Evolutionary conservation across 2,888 invertebrate species (phyloP), one percentile per base, ranked within the genome.

Genomic region (Eueremaeus valkanovi): DNA sequence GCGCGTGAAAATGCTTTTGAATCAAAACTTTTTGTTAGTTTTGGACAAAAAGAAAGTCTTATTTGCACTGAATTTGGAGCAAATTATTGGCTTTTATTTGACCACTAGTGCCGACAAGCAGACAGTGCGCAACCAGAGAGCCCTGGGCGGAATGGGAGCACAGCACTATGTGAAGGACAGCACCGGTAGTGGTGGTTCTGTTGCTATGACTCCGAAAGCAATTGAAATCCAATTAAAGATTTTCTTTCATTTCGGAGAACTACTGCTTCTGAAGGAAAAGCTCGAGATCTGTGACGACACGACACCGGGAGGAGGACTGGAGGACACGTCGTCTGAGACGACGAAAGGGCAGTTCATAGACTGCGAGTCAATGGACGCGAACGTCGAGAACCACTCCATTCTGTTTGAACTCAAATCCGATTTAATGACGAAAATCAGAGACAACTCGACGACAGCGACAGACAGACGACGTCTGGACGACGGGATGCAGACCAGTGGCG

Each of bases 241-340:
- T 9, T 63, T 31, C 16, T 63, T 63, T 16, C 63, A 63, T 63
- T 33, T 31, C 33, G 63, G 63, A 63, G 63, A 63, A 63, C 33
- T 63, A 6, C 31, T 63, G 6, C 33, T 63, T 6, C 16, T 63
- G 3, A 63, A 27, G 21, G 63, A 63, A n/a, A n/a, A n/a, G n/a
- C n/a, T n/a, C n/a, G n/a, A n/a, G n/a, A n/a, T n/a, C n/a, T n/a
- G n/a, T n/a, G n/a, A n/a, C n/a, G n/a, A n/a, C n/a, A n/a, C 36
- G 36, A 8, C 36, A 36, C 11, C 36, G 11, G 6, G 36, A 36
- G 36, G 11, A 8, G 36, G 36, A n/a, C n/a, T n/a, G n/a, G n/a
- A n/a, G n/a, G n/a, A n/a, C n/a, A n/a, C n/a, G n/a, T n/a, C n/a
- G n/a, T n/a, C n/a, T n/a, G n/a, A n/a, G n/a, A n/a, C n/a, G n/a